Evolutionary conservation across 2,888 invertebrate genomes (phyloP).

Genomic region (Coremacera marginata): DNA sequence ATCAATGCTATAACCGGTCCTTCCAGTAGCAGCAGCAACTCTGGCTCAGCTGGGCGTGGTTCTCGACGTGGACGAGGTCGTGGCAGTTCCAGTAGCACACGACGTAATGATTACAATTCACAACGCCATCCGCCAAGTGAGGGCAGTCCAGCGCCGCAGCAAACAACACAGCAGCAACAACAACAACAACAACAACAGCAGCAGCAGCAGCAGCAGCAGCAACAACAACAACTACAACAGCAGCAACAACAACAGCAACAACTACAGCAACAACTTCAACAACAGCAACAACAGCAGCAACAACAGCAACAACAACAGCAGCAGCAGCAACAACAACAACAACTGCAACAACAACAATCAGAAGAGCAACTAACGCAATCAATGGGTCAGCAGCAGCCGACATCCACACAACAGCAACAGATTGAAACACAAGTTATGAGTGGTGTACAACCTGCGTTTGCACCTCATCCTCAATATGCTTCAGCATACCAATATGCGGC

Average conservation of each 20-base stretch:
- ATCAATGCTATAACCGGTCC: constrained; percentile 47
- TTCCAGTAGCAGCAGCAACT: constrained; percentile 46
- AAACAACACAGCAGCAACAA: constrained; percentile 51
- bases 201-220: constrained; percentile 50
- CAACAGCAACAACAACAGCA: constrained; percentile 46
- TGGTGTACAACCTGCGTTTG: constrained; percentile 41
- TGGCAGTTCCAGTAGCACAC: constrained; percentile 58
- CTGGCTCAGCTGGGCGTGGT: constrained; percentile 54
- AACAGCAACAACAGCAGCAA: constrained; percentile 52
- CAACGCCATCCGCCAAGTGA: constrained; percentile 58
- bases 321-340: constrained; percentile 53
- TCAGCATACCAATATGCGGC: constrained; percentile 55
- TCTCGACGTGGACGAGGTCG: constrained; percentile 61
- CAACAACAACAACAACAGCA: constrained; percentile 54
- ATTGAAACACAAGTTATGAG: constrained; percentile 36
- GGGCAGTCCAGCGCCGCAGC: constrained; percentile 53
- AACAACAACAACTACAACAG: constrained; percentile 52
- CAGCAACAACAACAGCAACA: constrained; percentile 49
- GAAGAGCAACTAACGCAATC: constrained; percentile 48
- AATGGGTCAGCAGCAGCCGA: constrained; percentile 17
- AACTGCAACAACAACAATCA: constrained; percentile 48
- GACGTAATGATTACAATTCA: constrained; percentile 61
- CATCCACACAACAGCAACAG: constrained; percentile 50
- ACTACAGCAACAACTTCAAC: constrained; percentile 47
- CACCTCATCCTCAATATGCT: constrained; percentile 56